Evolutionary conservation across 2,888 invertebrate species (phyloP), one percentile per base, ranked within the genome.

Genomic region (Noctua janthe): DNA sequence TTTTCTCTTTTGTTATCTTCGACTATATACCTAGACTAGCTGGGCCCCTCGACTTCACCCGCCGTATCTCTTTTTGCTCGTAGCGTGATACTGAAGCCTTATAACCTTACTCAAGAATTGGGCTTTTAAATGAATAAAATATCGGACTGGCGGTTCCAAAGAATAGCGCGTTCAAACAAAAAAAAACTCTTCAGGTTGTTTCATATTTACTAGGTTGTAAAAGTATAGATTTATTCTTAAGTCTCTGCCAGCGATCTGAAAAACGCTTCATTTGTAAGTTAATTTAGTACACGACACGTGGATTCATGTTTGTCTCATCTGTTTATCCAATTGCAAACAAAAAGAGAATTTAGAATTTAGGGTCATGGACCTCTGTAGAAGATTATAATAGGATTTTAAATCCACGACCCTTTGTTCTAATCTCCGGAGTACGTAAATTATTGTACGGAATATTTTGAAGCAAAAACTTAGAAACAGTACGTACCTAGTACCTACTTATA

Each of bases 391-490:
- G 67, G 67, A 59, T 69, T 69, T 51, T 78, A 43, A n/a, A 69
- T 49, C 49, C 29, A 10, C 56, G 17, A 79, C n/a, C 29, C 67
- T 43, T n/a, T 49, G 39, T 23, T 17, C 23, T 51, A 79, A 79
- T 43, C 56, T 17, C 39, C 13, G 23, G n/a, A 35, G 79, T 15
- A 49, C 35, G 11, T 67, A 56, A 23, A 35, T 64, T 77, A 78
- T 67, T 67, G n/a, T n/a, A 47, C 35, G 7, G 10, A 56, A 47
- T n/a, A 78, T 78, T 78, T 35, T 17, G 23, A 54, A 67, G 20
- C 20, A 29, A 76, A 64, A 51, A 76, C 29, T 62, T 49, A 13
- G 10, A 35, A 76, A 17, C 15, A 17, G 29, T 29, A 29, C 29
- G 29, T 29, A 29, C 29, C 29, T 29, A 29, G 29, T 29, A 29